Evolutionary conservation across 2,888 invertebrate species (phyloP), one percentile per base, ranked within the genome.

Genomic region (Spodoptera exigua): DNA sequence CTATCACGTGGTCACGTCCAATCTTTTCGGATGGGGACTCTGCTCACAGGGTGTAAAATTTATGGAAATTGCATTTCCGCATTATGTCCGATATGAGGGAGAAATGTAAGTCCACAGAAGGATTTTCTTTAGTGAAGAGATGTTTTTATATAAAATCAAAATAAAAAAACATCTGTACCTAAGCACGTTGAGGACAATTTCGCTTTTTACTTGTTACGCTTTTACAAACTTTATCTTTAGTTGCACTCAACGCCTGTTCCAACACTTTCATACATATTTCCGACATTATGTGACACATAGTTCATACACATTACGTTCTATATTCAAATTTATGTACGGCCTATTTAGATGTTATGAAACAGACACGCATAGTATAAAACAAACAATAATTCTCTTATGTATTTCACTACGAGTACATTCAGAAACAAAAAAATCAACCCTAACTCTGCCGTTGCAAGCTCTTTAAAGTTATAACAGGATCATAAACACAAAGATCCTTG

Each of bases 51-150:
- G 91, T 93, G 93, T 93, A 90, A 94, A 94, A 94, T 94, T 94
- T 93, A 94, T 94, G 93, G 93, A 93, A 93, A 94, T 94, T 93
- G 93, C 91, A 91, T 91, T 88, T 88, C 87, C 90, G 88, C 89
- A 90, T 90, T 89, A 90, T 89, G 87, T 85, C 85, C 85, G 76
- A 86, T 87, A 85, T 82, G 82, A 82, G 85, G 89, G 86, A 83
- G 84, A 82, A 81, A 80, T 75, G 79, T 80, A 82, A 82, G 83
- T 81, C 72, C 63, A 73, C 69, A 61, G 73, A 39, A 70, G 76
- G 74, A 81, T 79, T 79, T 80, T 84, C 78, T 80, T 79, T 79
- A 74, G 55, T 55, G 47, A 49, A 66, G 27, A 27, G 27, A 9
- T 5, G 18, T 27, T 27, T 27, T 27, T 27, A 9, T 27, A 27